Percentiles rank a stretch among this genome's conserved stretches.
These are phyloP conservation scores for Apaloderma vittatum DNA, from an alignment of 2,113 vertebrate species.

Conservation along the genomic window DNA sequence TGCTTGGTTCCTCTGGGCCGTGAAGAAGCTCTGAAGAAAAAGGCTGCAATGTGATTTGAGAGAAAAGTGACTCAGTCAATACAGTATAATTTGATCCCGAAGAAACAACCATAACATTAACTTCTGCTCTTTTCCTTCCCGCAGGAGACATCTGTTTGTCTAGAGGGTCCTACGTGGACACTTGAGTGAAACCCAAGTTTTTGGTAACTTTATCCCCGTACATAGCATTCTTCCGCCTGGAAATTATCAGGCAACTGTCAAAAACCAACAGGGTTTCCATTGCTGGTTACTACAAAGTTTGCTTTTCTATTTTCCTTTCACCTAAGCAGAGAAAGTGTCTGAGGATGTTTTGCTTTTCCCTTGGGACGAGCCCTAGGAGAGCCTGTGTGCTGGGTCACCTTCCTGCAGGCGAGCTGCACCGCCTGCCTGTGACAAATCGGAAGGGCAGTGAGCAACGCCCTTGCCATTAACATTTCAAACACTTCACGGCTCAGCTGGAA, in stretches of 20 bases:
- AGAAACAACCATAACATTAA: neutral
- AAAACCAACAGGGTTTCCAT: neutral
- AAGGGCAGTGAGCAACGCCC: neutral
- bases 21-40: neutral
- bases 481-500: neutral
- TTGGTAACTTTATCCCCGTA: neutral
- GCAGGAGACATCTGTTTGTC: neutral
- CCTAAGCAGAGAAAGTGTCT: neutral
- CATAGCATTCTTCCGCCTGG: neutral
- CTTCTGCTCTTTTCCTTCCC: neutral
- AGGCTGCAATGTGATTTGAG: neutral
- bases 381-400: neutral
- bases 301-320: neutral
- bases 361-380: neutral
- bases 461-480: neutral
- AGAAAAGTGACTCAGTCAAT: neutral
- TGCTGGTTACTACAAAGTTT: neutral
- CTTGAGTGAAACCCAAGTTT: neutral
- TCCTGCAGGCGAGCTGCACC: neutral
- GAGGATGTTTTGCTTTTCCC: neutral
- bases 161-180: neutral
- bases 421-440: neutral
- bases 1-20: neutral
- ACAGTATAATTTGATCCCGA: neutral
- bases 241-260: rapidly evolving